A percentile compares a stretch with the other conserved stretches of the same genome.
phyloP scores from a whole-genome alignment of 2,888 invertebrate genomes.

The Thymelicus sylvestris region DNA sequence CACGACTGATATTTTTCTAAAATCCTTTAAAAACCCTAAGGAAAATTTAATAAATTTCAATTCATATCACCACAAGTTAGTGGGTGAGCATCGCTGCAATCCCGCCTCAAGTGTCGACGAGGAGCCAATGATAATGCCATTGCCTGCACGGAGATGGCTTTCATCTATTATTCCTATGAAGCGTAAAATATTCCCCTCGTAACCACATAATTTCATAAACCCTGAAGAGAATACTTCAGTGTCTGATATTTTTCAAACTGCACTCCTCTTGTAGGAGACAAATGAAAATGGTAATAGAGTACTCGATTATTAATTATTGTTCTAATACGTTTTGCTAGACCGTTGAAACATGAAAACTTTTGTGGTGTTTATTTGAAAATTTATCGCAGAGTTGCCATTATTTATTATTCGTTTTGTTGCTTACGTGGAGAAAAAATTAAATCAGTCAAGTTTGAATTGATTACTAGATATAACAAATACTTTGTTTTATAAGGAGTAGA shows the following conservation, averaged over 20 bases:
- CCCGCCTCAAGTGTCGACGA: constrained; percentile 11
- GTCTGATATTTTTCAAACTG: constrained; percentile 21
- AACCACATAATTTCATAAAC: constrained; percentile 20
- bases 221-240: not conserved
- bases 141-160: constrained; percentile 18
- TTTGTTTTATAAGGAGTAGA: no score
- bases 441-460: no score
- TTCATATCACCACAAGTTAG: not conserved
- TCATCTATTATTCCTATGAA: constrained; percentile 29
- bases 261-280: constrained; percentile 14
- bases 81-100: constrained; percentile 8
- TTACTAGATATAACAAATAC: no score
- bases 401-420: no score
- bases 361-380: not conserved
- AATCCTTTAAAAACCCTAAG: not conserved
- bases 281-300: constrained; percentile 3
- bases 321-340: not conserved
- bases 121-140: constrained; percentile 29
- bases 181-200: constrained; percentile 23
- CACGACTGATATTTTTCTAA: no score
- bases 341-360: not conserved
- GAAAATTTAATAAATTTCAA: not conserved
- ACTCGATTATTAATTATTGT: not conserved
- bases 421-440: no score
- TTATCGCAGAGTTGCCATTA: no score